Evolutionary conservation across 2,888 invertebrate species (phyloP).

Genomic region (Mystacides longicornis): DNA sequence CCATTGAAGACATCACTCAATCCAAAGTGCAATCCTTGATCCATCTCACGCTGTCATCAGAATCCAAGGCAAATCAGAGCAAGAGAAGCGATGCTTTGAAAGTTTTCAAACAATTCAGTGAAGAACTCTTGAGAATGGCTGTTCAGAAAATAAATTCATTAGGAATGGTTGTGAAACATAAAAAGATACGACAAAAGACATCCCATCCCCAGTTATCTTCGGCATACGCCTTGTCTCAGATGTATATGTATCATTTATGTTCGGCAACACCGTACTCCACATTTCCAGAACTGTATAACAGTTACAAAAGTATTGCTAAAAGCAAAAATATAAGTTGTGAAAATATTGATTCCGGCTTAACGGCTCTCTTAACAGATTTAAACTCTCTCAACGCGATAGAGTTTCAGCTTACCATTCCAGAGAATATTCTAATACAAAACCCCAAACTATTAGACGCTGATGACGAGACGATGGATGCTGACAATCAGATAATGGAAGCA

Average conservation of each 20-base stretch:
- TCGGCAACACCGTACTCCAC: conserved; percentile 22
- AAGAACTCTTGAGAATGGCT: conserved; percentile 52
- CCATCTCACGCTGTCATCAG: conserved; percentile 58
- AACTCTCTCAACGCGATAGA: conserved; percentile 31
- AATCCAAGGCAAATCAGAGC: conserved; percentile 42
- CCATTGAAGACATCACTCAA: conserved; percentile 5
- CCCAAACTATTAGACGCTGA: conserved; percentile 34
- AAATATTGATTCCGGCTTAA: conserved; percentile 40
- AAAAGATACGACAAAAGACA: conserved; percentile 4
- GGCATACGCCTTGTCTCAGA: conserved; percentile 37
- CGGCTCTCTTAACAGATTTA: conserved; percentile 44
- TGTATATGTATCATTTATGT: conserved; percentile 35
- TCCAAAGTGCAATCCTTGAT: conserved; percentile 48
- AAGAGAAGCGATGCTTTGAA: conserved; percentile 43
- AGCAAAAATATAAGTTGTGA: conserved; percentile 24
- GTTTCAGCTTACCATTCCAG: conserved; percentile 46
- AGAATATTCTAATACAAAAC: conserved; percentile 49
- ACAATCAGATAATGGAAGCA: too few relatives aligned
- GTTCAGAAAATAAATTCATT: conserved; percentile 44
- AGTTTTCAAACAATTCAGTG: conserved; percentile 66
- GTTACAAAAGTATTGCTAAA: not conserved
- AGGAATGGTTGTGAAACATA: conserved; percentile 30
- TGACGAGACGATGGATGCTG: too few relatives aligned
- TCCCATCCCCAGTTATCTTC: conserved; percentile 27
- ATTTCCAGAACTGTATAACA: conserved; percentile 11